These are phyloP conservation scores for Hipposideros larvatus DNA, from an alignment of 2,797 vertebrate genomes.

Conservation along the genomic window DNA sequence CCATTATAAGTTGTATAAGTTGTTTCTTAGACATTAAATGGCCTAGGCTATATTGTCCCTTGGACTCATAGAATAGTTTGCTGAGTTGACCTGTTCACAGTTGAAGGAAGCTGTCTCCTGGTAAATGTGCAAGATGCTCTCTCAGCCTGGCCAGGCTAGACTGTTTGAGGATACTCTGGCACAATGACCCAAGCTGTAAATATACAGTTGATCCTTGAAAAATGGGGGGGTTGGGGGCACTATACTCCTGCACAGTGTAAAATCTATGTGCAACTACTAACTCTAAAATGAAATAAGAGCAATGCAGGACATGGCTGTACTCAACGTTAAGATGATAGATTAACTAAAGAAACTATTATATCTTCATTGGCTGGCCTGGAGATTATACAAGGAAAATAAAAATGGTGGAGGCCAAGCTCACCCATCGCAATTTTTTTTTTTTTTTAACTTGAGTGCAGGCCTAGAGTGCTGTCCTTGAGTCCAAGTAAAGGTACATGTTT, in stretches of 20 bases:
- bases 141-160: background rate
- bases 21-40: background rate
- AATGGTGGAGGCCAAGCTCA: background rate
- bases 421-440: background rate
- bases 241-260: background rate
- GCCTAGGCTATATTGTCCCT: background rate
- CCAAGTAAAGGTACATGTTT: background rate
- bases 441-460: background rate
- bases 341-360: conserved; percentile 41
- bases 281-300: conserved; percentile 6
- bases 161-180: background rate
- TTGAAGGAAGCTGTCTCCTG: background rate
- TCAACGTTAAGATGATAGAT: background rate
- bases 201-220: background rate
- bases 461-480: background rate
- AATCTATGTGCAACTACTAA: background rate
- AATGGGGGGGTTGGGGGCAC: fast-evolving
- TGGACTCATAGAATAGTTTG: background rate
- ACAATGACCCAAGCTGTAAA: background rate
- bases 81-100: background rate
- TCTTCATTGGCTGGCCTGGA: background rate
- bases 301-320: background rate
- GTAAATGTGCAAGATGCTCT: background rate
- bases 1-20: background rate
- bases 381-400: background rate